Conservation (phyloP, 2,888 invertebrate species). For the Tiliacea aurago region DNA sequence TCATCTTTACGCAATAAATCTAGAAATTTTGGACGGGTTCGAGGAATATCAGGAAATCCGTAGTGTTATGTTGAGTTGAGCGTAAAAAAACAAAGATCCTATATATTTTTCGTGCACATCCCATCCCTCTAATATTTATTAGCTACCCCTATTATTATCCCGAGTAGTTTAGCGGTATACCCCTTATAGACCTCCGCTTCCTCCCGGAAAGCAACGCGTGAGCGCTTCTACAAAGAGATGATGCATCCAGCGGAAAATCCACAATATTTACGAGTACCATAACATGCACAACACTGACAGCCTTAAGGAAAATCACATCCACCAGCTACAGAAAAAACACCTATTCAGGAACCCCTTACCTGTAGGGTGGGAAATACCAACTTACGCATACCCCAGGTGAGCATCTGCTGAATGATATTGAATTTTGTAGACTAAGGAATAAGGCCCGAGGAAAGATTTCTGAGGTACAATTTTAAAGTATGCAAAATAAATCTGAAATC, state of each 20-base stretch:
- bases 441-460: conserved; percentile 23
- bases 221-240: conserved; percentile 56
- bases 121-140: conserved; percentile 43
- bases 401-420: conserved; percentile 27
- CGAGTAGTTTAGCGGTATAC: conserved; percentile 54
- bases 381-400: conserved; percentile 44
- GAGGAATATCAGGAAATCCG: neutral
- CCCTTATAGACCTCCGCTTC: conserved; percentile 49
- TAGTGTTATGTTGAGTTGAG: neutral
- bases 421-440: conserved; percentile 26
- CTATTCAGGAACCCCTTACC: conserved; percentile 78
- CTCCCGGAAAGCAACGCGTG: conserved; percentile 55
- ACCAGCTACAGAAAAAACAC: conserved; percentile 65
- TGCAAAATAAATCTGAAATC: conserved; percentile 81
- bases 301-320: conserved; percentile 76
- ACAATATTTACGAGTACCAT: conserved; percentile 74
- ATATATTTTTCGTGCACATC: conserved; percentile 19
- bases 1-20: neutral
- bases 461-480: conserved; percentile 61
- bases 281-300: conserved; percentile 75
- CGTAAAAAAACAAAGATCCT: neutral
- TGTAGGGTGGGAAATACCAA: conserved; percentile 71
- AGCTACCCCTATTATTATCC: conserved; percentile 36
- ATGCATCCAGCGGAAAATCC: conserved; percentile 66
- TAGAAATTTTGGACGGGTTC: neutral